Percentiles rank a stretch among this genome's conserved stretches.
phyloP scores from a whole-genome alignment of 2,797 vertebrate genomes.

The Petrocephalus sullivani region DNA sequence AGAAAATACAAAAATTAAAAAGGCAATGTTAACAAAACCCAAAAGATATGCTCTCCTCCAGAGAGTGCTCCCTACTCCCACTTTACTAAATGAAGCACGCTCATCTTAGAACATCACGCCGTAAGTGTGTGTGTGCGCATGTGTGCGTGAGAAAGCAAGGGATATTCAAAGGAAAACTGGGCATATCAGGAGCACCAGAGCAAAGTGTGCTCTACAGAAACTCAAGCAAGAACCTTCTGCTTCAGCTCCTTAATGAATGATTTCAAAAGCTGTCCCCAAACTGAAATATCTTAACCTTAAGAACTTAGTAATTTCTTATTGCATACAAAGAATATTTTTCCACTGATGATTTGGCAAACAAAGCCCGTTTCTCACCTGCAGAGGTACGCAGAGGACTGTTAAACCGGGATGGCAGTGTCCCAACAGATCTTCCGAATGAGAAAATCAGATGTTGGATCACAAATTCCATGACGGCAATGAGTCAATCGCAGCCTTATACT shows the following conservation, averaged over 20 bases:
- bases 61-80: not conserved
- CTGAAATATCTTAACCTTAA: not conserved
- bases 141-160: not conserved
- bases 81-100: not conserved
- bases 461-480: not conserved
- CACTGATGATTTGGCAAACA: not conserved
- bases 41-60: not conserved
- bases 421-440: not conserved
- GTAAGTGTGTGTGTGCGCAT: not conserved
- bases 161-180: not conserved
- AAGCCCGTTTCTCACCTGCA: not conserved
- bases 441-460: not conserved
- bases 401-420: not conserved
- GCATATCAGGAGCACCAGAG: not conserved
- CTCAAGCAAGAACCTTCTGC: not conserved
- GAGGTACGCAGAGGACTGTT: not conserved
- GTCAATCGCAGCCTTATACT: not conserved
- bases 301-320: not conserved
- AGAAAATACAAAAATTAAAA: not conserved
- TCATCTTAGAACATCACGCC: not conserved
- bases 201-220: not conserved
- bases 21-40: constrained; percentile 22
- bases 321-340: not conserved
- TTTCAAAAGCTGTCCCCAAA: not conserved
- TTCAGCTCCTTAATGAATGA: not conserved